Percentiles rank a stretch among this genome's conserved stretches.
phyloP scores from a whole-genome alignment of 1,140 invertebrate species.

The Saccostrea cuccullata region DNA sequence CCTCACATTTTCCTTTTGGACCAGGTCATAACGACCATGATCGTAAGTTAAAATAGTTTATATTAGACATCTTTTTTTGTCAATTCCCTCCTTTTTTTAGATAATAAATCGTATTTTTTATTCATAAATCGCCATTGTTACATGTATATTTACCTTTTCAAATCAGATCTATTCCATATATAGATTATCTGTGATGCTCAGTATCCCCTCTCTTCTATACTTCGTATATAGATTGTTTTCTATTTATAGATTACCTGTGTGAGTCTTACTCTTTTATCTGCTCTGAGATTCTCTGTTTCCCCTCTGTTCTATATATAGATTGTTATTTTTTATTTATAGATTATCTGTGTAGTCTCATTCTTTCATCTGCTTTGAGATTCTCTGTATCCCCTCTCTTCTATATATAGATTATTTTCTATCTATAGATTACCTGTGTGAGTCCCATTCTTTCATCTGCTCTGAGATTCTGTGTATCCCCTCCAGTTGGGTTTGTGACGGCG shows the following conservation, averaged over 20 bases:
- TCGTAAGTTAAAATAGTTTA: not conserved
- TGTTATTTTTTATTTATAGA: not conserved
- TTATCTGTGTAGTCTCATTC: not conserved
- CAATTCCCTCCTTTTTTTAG: no score
- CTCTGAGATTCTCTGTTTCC: no score
- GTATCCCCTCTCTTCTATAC: no score
- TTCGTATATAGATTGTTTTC: no score
- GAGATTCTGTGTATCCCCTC: slow-evolving; percentile 8
- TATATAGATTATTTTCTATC: not conserved
- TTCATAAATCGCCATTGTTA: no score
- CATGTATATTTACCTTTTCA: no score
- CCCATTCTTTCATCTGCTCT: not conserved
- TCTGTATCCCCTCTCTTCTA: not conserved
- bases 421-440: slow-evolving; percentile 18
- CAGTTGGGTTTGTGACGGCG: not conserved
- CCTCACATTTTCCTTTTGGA: not conserved
- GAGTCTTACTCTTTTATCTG: no score
- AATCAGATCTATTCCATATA: no score
- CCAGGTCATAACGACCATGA: not conserved
- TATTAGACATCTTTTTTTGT: no score
- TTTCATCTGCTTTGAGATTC: not conserved
- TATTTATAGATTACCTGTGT: no score
- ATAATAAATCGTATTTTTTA: no score
- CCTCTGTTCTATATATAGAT: not conserved
- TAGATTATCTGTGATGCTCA: no score